These are phyloP conservation scores for Paramormyrops hopkinsi DNA, from an alignment of 2,797 vertebrate species.

Conservation along the genomic window DNA sequence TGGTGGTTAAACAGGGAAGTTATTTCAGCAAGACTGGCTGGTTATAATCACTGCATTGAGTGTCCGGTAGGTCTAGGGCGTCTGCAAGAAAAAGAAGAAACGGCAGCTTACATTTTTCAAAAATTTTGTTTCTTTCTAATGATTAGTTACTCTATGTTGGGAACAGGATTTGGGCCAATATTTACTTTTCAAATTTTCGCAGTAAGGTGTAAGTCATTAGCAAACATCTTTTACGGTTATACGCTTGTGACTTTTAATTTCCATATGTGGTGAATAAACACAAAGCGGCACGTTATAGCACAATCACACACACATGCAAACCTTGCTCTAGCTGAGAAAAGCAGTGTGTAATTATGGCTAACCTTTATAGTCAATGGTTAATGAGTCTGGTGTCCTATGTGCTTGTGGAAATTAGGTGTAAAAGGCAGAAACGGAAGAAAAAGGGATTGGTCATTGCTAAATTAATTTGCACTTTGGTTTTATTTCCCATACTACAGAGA, in stretches of 20 bases:
- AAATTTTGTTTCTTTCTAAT: background rate
- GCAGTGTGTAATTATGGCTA: background rate
- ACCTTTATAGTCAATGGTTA: background rate
- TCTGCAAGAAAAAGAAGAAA: background rate
- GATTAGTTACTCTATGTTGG: background rate
- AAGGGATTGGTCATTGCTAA: background rate
- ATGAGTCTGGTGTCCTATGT: background rate
- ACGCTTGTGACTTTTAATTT: background rate
- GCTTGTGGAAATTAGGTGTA: background rate
- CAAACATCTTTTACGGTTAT: background rate
- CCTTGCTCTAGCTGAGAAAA: background rate
- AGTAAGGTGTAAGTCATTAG: background rate
- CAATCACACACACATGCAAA: background rate
- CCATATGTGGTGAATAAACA: background rate
- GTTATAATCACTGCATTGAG: background rate
- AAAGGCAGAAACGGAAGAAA: background rate
- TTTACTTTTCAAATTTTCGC: background rate
- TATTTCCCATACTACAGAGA: background rate
- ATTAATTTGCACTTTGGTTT: background rate
- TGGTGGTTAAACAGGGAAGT: background rate
- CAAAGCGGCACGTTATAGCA: background rate
- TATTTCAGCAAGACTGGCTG: background rate
- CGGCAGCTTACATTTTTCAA: background rate
- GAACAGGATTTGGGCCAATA: background rate
- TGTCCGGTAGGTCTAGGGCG: background rate